Base-by-base conservation (phyloP, 2,888 invertebrate genomes). In the Hermodice carunculata region DNA sequence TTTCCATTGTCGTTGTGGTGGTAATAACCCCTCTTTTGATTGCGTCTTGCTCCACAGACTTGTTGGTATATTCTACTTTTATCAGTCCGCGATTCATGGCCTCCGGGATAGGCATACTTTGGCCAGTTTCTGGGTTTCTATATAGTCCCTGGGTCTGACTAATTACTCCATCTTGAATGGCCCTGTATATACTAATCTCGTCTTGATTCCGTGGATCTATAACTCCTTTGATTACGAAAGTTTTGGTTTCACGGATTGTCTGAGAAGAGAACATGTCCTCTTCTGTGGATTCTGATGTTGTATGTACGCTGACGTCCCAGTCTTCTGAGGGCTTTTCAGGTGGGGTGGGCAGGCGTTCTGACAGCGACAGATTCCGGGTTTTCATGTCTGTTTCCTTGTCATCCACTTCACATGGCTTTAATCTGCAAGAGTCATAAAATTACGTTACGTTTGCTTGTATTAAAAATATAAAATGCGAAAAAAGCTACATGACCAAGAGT, bases 31-130 rank as follows among this genome's bases (percentile, higher is more conserved):
- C 74, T 24, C 62, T 17, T 28, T 61, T 40, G 3, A 60, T 60
- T 8, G 49, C 51, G 17, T 63, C 75, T 54, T 58, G 58, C 59
- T 74, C 73, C 17, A 74, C 66, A 2, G 63, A 62, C 29, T 52
- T 58, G 56, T 72, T 68, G 14, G 69, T 67, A 54, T 64, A 71
- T 48, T 75, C 82, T n/a, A 80, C 83, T 22, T 72, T 61, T 37
- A 85, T 78, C 40, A 81, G 68, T 4, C 85, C 84, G 32, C 68
- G 67, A 43, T 79, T 74, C 56, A 85, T 83, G 29, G 85, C 85
- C 66, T 84, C 84, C 1, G 81, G 80, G 22, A 85, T 82, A 4
- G 83, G 78, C 66, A 84, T 80, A 17, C 66, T 70, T 44, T 78
- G 72, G 0, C 77, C 80, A 0, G 81, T 81, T 44, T 74, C 76